Evolutionary conservation across 2,113 vertebrate genomes (phyloP), one percentile per base, ranked within the genome.

Genomic region (Psophia crepitans): DNA sequence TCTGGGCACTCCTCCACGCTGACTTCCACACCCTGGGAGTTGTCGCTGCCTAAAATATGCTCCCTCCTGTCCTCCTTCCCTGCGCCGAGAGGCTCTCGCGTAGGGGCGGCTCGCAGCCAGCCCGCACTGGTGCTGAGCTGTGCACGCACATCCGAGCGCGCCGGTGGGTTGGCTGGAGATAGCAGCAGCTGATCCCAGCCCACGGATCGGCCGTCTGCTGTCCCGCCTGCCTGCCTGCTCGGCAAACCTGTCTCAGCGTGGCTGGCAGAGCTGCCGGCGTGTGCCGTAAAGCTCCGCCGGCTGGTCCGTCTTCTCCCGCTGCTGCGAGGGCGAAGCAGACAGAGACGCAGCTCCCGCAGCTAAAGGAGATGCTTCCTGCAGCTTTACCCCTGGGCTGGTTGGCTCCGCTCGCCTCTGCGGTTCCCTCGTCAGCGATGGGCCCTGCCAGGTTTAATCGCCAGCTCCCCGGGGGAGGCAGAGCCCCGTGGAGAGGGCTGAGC

Each of bases 131-230:
- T 22, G 61, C 94, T 12, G 87, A 91, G 93, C 89, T 27, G 15
- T 24, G 81, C 3, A 1, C 87, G 0, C 51, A 19, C 87, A 90
- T 66, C 81, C 5, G 8, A 74, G 92, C 1, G 1, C 0, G 5
- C 84, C 28, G 33, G 58, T 26, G 43, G 41, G 63, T 48, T 93
- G 93, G 68, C 88, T 90, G 8, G 4, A 18, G 92, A 22, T 41
- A 12, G 84, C 71, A 96, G 74, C 97, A 93, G 83, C 95, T 95
- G 96, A 95, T 94, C 90, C 88, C n/a, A 0, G 75, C 93, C 91
- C 90, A 61, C 63, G 17, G 96, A 37, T 53, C 63, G 11, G 75
- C 84, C 41, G 46, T 57, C 92, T 86, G 88, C 83, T 76, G 90
- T 6, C 6, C 68, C 85, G 89, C 92, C 90, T 41, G 74, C 37